Evolutionary conservation across 2,797 vertebrate genomes (phyloP), one percentile per base, ranked within the genome.

Genomic region (Spatula clypeata): DNA sequence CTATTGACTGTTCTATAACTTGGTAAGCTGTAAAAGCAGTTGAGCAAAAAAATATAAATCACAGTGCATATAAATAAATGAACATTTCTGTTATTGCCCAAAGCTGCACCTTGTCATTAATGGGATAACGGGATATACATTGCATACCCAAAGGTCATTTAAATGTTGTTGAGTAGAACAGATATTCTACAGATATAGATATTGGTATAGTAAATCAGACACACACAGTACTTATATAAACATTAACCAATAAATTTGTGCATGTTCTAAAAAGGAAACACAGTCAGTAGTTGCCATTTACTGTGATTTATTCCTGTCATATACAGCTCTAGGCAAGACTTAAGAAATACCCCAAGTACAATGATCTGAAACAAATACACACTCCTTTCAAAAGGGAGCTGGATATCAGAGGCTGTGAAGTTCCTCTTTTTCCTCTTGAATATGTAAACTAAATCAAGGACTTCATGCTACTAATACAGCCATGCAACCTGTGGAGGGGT

Each of bases 1-100:
- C 40, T 94, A 93, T 87, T 70, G 88, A 97, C 93, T 91, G 95
- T 77, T 80, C 60, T 31, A 14, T 69, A 92, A 85, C 69, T 89
- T 79, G 53, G 31, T 84, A 97, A 95, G 83, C 84, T 96, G 89
- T 88, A 93, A 96, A 96, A 97, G 65, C 64, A 61, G 73, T 65
- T 94, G 91, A 97, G 91, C 34, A 88, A 57, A 71, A 86, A 96
- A 86, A 86, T 81, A 97, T 79, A 94, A 91, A 95, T 90, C 51
- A 57, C 34, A 79, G 73, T 93, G 88, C 80, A 88, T 96, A 96
- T 95, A 97, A 96, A 97, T 97, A 95, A 97, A 97, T 80, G 79
- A 97, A 81, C 88, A 93, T 88, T 95, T 93, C 70, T 76, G 80
- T 79, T 91, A 82, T 40, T 96, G 66, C 70, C 77, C 83, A 86